Conservation (phyloP, 2,888 invertebrate species). For the Drosophila mulleri region DNA sequence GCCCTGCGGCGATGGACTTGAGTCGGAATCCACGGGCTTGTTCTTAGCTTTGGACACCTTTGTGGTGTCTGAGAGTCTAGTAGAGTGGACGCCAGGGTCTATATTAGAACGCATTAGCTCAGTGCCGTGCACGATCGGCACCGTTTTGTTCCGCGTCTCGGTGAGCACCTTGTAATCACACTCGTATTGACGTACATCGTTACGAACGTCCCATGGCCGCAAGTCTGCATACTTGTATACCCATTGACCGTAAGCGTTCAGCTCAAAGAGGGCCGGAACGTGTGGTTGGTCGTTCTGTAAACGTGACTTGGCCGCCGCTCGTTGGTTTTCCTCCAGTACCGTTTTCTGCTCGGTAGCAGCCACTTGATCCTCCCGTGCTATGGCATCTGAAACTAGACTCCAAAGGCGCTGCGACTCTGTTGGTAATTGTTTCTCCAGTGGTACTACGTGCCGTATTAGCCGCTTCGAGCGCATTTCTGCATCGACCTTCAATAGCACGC, state of each 20-base stretch:
- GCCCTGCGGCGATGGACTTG: conserved; percentile 85
- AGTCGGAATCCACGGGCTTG: conserved; percentile 84
- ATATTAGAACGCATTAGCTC: conserved; percentile 37
- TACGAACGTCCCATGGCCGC: conserved; percentile 94
- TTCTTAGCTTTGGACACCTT: conserved; percentile 56
- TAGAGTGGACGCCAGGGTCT: conserved; percentile 18
- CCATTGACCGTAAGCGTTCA: conserved; percentile 87
- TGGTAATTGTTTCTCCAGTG: conserved; percentile 90
- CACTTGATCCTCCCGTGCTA: conserved; percentile 92
- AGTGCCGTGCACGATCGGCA: conserved; percentile 85
- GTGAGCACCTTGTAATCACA: conserved; percentile 92
- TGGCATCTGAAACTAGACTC: conserved; percentile 94
- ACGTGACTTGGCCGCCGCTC: conserved; percentile 90
- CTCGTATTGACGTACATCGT: conserved; percentile 95
- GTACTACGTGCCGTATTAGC: conserved; percentile 91
- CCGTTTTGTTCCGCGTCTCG: conserved; percentile 90
- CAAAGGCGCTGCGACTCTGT: conserved; percentile 95
- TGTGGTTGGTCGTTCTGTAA: conserved; percentile 89
- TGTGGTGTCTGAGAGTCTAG: conserved; percentile 10
- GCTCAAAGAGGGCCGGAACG: conserved; percentile 91
- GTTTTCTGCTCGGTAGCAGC: conserved; percentile 97
- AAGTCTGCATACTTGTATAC: conserved; percentile 92
- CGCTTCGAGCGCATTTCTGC: conserved; percentile 89
- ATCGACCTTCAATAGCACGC: conserved; percentile 90
- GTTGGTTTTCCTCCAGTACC: conserved; percentile 93